A percentile compares a stretch with the other conserved stretches of the same genome.
Evolutionary conservation across 2,113 vertebrate species (phyloP).

Genomic region (Carettochelys insculpta): DNA sequence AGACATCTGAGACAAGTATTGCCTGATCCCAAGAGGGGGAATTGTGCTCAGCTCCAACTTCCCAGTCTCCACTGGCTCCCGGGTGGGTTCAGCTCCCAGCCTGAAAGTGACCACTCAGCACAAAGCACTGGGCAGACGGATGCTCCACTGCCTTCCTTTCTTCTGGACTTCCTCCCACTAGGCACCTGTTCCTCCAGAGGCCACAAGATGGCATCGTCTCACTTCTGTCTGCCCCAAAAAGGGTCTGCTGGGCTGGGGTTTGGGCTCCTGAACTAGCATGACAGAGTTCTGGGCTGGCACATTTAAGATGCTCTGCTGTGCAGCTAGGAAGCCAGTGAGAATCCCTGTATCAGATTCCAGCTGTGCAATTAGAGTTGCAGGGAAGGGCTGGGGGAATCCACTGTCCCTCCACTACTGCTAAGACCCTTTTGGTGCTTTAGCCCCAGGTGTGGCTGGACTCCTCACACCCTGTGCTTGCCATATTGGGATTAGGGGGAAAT

Average conservation of each 20-base stretch:
- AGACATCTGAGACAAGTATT: background rate
- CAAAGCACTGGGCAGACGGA: no score
- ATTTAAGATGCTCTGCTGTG: background rate
- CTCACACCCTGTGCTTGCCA: background rate
- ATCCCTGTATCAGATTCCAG: background rate
- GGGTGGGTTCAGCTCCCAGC: background rate
- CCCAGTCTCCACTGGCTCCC: background rate
- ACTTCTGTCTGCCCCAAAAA: background rate
- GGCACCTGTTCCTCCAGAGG: background rate
- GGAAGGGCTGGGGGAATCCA: background rate
- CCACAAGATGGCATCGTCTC: constrained; percentile 6
- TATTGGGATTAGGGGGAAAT: background rate
- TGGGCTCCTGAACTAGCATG: background rate
- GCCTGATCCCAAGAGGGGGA: background rate
- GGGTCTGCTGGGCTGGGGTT: background rate
- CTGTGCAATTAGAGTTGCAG: background rate
- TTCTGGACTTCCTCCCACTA: background rate
- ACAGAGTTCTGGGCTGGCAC: background rate
- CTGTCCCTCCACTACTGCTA: background rate
- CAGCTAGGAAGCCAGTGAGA: background rate
- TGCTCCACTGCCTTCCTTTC: background rate
- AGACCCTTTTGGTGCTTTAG: background rate
- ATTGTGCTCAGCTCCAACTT: background rate
- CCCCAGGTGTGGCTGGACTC: background rate
- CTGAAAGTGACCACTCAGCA: background rate